Conservation (phyloP, 2,888 invertebrate species). For the Clepsis dumicolana region DNA sequence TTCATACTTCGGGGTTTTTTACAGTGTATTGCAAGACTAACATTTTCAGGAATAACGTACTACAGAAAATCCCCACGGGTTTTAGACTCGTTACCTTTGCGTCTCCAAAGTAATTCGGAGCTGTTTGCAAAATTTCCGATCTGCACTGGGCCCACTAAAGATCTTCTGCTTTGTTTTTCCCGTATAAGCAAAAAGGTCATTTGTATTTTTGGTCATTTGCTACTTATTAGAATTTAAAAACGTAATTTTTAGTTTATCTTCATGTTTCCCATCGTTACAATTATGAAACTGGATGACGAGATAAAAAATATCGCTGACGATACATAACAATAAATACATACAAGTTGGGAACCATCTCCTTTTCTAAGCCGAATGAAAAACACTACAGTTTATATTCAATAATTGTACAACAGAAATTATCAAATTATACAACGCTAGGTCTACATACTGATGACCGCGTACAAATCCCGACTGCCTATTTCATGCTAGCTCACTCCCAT, state of each 20-base stretch:
- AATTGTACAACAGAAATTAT: neutral
- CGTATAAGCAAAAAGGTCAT: neutral
- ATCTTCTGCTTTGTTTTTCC: neutral
- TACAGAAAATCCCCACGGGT: neutral
- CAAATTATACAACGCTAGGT: no score
- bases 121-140: neutral
- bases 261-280: no score
- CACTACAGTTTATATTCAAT: neutral
- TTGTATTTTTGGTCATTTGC: no score
- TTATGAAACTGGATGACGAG: no score
- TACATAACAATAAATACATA: no score
- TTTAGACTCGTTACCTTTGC: neutral
- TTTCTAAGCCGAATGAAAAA: neutral
- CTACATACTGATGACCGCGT: neutral
- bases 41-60: neutral
- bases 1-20: neutral
- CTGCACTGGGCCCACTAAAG: neutral
- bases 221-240: no score
- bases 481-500: slow-evolving; percentile 7
- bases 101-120: neutral
- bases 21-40: neutral
- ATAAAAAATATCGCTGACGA: no score
- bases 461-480: neutral
- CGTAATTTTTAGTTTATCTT: no score
- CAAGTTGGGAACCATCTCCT: no score